phyloP scores from a whole-genome alignment of 1,140 invertebrate species.

The Drosophila bocki region DNA sequence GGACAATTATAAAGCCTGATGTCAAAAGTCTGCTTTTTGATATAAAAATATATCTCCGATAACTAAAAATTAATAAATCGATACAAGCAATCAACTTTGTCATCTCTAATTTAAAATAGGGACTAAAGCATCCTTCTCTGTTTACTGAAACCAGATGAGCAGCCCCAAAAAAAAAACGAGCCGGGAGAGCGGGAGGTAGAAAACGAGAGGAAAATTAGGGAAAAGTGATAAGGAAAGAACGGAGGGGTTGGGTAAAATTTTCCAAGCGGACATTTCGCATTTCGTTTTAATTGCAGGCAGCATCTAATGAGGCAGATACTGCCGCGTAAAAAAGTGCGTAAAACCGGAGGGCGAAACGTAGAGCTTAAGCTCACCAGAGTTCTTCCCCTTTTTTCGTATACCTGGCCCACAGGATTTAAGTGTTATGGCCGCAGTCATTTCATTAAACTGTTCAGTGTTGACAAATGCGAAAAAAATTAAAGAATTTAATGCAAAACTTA shows the following conservation, averaged over 20 bases:
- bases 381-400: not conserved
- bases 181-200: not conserved
- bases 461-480: not conserved
- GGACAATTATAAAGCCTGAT: not conserved
- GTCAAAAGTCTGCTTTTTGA: not conserved
- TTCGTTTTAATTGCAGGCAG: constrained; percentile 49
- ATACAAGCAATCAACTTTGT: not conserved
- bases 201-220: not conserved
- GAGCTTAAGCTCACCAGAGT: constrained; percentile 29
- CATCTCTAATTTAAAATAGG: constrained; percentile 2
- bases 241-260: not conserved
- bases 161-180: not conserved
- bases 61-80: too few relatives aligned
- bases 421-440: constrained; percentile 19
- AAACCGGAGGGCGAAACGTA: constrained; percentile 33
- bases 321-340: constrained; percentile 65
- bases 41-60: too few relatives aligned
- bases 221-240: not conserved
- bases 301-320: constrained; percentile 65
- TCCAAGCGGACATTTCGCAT: constrained; percentile 26
- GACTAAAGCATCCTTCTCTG: constrained; percentile 14
- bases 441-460: constrained; percentile 21
- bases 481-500: not conserved
- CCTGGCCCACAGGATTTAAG: constrained; percentile 21
- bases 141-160: constrained; percentile 16